A percentile compares a stretch with the other conserved stretches of the same genome.
phyloP scores from a whole-genome alignment of 92 coral and sea anemone genomes.

The Plumapathes pennacea region DNA sequence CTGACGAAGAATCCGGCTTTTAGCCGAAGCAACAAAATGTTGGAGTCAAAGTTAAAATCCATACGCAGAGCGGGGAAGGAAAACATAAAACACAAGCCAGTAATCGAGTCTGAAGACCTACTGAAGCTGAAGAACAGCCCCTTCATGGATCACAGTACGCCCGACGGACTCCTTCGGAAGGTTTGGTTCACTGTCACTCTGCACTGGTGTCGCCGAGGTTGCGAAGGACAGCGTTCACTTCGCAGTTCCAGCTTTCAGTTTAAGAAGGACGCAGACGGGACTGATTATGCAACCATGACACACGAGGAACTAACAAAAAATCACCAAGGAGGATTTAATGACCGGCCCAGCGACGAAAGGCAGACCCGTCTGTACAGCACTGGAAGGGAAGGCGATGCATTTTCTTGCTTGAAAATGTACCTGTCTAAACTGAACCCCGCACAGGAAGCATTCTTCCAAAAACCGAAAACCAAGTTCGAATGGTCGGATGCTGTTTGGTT shows the following conservation, averaged over 20 bases:
- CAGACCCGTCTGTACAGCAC: constrained; percentile 30
- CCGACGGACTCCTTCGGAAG: constrained; percentile 26
- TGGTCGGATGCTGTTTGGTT: constrained; percentile 16
- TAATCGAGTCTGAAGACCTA: constrained; percentile 19
- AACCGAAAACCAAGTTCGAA: neutral
- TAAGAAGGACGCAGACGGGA: constrained; percentile 29
- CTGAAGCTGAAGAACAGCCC: constrained; percentile 22
- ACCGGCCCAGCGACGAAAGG: constrained; percentile 30
- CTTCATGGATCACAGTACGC: constrained; percentile 18
- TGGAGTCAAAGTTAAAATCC: constrained; percentile 20
- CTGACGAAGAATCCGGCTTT: constrained; percentile 23
- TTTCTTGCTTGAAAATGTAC: constrained; percentile 1
- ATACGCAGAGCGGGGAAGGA: constrained; percentile 25
- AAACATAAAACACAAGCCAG: constrained; percentile 43
- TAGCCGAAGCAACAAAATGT: constrained; percentile 26
- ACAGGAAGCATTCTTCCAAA: constrained; percentile 18
- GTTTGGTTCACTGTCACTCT: constrained; percentile 31
- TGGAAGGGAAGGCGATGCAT: constrained; percentile 19
- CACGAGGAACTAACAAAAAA: constrained; percentile 41
- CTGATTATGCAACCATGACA: constrained; percentile 26
- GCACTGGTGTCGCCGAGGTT: constrained; percentile 50
- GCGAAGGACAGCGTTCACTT: constrained; percentile 51
- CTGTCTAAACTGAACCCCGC: constrained; percentile 17
- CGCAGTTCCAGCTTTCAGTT: constrained; percentile 31
- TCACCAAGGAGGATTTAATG: constrained; percentile 43